Evolutionary conservation across 2,888 invertebrate species (phyloP), one percentile per base, ranked within the genome.

Genomic region (Branchellion lobata): DNA sequence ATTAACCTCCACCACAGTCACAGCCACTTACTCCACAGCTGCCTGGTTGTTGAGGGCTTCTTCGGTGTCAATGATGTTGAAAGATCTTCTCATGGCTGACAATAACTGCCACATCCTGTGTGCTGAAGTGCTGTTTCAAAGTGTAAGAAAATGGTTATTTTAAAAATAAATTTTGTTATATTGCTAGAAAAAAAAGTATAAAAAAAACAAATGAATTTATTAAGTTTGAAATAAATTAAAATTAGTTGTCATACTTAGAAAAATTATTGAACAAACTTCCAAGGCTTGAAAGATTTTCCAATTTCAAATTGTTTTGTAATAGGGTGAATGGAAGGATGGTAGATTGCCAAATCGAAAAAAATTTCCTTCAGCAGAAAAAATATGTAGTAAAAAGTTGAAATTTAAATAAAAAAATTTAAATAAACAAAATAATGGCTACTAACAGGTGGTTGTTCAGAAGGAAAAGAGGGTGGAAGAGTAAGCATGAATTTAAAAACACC

Each of bases 401-500:
- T 29, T 65, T 65, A 78, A 18, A 33, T 36, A 53, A 18, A 78
- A 78, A 36, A 11, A 27, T 65, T 29, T 65, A 5, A 27, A 29
- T 27, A 27, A 27, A 51, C 51, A 51, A 11, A 51, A 51, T 51
- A 51, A 51, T 11, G 18, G 51, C 51, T 57, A 90, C 92, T 91
- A 90, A 94, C 94, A 81, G 95, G 95, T 85, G 92, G 92, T 85
- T 91, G 91, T 81, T 92, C 91, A 87, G 93, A 92, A 34, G 96
- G 97, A 88, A 95, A 97, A 84, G 91, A 92, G 82, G 93, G 93
- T 80, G 96, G 94, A 86, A 97, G 90, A 83, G 91, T 90, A 83
- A 98, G 89, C 81, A 91, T 92, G 88, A 97, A 97, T 84, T 95
- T 91, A 87, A 96, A 95, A 79, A 96, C 91, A 81, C 93, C 96